These are phyloP conservation scores for Microplitis demolitor DNA, from an alignment of 1,140 invertebrate genomes.

Conservation along the genomic window DNA sequence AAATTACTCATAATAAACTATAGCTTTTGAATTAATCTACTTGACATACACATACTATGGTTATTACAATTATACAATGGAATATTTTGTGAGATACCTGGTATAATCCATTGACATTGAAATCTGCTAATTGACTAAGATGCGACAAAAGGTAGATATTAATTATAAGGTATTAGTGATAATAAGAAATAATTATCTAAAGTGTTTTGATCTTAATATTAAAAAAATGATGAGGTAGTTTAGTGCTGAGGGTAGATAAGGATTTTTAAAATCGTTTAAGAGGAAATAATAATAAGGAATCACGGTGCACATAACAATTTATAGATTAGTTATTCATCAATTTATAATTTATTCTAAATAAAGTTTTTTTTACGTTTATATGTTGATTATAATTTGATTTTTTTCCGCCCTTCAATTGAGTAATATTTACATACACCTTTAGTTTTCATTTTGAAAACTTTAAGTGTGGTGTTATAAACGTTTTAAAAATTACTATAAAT, in stretches of 20 bases:
- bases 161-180: not conserved
- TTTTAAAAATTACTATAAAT: conserved; percentile 64
- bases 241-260: conserved; percentile 7
- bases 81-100: conserved; percentile 18
- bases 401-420: conserved; percentile 28
- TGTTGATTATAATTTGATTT: conserved; percentile 43
- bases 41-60: not conserved
- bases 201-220: not conserved
- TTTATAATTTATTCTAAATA: conserved; percentile 64
- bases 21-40: not conserved
- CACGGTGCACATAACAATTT: not conserved
- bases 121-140: conserved; percentile 13
- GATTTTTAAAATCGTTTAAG: not conserved
- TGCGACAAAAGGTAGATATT: conserved; percentile 2
- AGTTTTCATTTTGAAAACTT: conserved; percentile 29
- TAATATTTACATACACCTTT: conserved; percentile 55
- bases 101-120: conserved; percentile 17
- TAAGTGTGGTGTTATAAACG: conserved; percentile 53
- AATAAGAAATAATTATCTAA: not conserved
- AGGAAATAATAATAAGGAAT: not conserved
- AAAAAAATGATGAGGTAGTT: conserved; percentile 44
- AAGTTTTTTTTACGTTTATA: conserved; percentile 50
- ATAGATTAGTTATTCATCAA: conserved; percentile 51
- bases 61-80: conserved; percentile 15
- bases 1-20: not conserved